Evolutionary conservation across 2,797 vertebrate species (phyloP), one percentile per base, ranked within the genome.

Genomic region (Pipistrellus kuhlii): DNA sequence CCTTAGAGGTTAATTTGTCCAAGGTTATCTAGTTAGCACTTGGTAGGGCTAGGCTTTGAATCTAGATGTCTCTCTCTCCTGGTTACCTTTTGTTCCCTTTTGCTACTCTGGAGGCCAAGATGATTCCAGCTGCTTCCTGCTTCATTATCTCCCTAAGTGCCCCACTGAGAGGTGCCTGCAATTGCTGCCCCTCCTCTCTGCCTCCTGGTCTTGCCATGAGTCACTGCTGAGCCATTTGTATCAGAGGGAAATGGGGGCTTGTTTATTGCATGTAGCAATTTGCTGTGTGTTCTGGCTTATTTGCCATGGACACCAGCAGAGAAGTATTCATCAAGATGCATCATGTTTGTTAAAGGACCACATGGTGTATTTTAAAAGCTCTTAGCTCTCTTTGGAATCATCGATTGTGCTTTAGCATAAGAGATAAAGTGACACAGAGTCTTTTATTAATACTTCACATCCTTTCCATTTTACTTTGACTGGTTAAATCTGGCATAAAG

Each of bases 401-500:
- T 96, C 32, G 83, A 96, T 97, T 96, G 90, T 93, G 92, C 95
- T 95, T 97, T 94, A 97, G 96, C 97, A 85, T 96, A 96, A 97
- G 97, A 97, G 98, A 97, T 97, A 97, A 98, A 97, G 96, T 88
- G 96, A 97, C 97, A 97, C 96, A 93, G 96, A 98, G 96, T 97
- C 97, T 98, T 98, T 98, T 97, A 97, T 98, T 98, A 96, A 97
- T 96, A 97, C 94, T 96, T 93, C 95, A 97, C 96, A 91, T 97
- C 94, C 92, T 97, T 97, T 75, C 95, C 93, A n/a, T 90, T 95
- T 93, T 97, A 96, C 96, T 96, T 96, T 51, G n/a, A 96, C 97
- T 98, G 94, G 91, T 96, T 96, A 95, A 97, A 96, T 96, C 96
- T 55, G 92, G 90, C 96, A 94, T 97, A 95, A 97, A 97, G 96